Percentiles rank a stretch among this genome's conserved stretches.
These are phyloP conservation scores for Typhlichthys eigenmanni DNA, from an alignment of 2,797 vertebrate species.

Conservation along the genomic window DNA sequence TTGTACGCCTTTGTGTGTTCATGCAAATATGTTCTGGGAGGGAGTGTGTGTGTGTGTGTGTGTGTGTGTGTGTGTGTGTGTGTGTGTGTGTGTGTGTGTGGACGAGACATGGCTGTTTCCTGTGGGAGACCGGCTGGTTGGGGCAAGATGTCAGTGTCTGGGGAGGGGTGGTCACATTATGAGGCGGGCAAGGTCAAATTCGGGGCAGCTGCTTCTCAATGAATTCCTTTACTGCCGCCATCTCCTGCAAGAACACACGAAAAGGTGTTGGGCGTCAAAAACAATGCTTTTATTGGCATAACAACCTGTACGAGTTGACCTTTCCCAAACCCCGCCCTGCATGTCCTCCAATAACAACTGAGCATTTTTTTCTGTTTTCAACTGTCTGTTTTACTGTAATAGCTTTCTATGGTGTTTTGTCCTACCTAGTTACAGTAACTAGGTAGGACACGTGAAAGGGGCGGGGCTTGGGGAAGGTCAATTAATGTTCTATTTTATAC, in stretches of 20 bases:
- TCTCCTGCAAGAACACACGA: constrained; percentile 82
- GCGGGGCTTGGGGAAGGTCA: too few relatives aligned
- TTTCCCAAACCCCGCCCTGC: too few relatives aligned
- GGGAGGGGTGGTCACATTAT: constrained; percentile 68
- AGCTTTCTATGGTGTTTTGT: too few relatives aligned
- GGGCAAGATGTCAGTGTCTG: constrained; percentile 74
- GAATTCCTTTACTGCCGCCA: constrained; percentile 94
- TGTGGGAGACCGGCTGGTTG: constrained; percentile 78
- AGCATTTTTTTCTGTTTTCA: too few relatives aligned
- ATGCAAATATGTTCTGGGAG: constrained; percentile 14
- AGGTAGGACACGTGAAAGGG: too few relatives aligned
- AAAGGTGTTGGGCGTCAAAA: neutral
- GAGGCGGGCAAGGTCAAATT: constrained; percentile 82
- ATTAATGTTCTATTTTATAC: too few relatives aligned
- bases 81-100: constrained; percentile 30
- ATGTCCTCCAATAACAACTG: too few relatives aligned
- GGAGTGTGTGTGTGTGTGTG: constrained; percentile 36
- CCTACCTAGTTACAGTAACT: too few relatives aligned
- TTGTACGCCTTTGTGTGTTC: too few relatives aligned
- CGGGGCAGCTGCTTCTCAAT: constrained; percentile 93
- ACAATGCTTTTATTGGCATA: neutral
- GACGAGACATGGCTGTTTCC: constrained; percentile 80
- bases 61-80: constrained; percentile 37
- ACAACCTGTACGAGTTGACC: neutral
- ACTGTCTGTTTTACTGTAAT: too few relatives aligned